Percentiles rank a stretch among this genome's conserved stretches.
Evolutionary conservation across 2,797 vertebrate genomes (phyloP).

Genomic region (Apogon hyalosoma): DNA sequence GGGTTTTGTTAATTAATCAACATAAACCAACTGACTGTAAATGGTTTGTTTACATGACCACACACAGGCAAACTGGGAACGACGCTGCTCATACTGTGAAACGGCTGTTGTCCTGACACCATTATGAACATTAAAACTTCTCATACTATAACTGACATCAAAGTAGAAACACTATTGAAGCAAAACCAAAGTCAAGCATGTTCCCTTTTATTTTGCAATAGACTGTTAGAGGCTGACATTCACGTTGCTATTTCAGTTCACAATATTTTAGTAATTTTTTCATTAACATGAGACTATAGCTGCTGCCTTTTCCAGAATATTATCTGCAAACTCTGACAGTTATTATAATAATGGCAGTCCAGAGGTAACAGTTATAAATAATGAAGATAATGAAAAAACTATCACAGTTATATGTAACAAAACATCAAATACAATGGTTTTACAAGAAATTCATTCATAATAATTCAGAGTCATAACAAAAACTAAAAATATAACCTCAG

Average conservation of each 20-base stretch:
- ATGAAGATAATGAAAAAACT: not conserved
- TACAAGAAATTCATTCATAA: too few species aligned
- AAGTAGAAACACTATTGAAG: not conserved
- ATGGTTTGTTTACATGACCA: slow-evolving; percentile 33
- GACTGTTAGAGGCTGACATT: slow-evolving; percentile 5
- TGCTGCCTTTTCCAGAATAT: not conserved
- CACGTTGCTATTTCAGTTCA: slow-evolving; percentile 7
- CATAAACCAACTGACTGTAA: slow-evolving; percentile 33
- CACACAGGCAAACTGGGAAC: slow-evolving; percentile 30
- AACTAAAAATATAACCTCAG: too few species aligned
- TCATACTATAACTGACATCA: not conserved
- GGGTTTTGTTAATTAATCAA: slow-evolving; percentile 57
- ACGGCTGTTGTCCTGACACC: not conserved
- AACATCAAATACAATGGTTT: not conserved
- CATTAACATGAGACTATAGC: not conserved
- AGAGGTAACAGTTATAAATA: slow-evolving; percentile 1
- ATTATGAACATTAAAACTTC: not conserved
- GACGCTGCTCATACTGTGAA: slow-evolving; percentile 18
- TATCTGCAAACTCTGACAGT: too few species aligned
- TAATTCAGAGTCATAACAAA: too few species aligned
- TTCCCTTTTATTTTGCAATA: slow-evolving; percentile 23
- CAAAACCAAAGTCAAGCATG: slow-evolving; percentile 15
- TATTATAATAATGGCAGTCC: not conserved
- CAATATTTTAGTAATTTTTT: not conserved
- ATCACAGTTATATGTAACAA: not conserved